phyloP scores from a whole-genome alignment of 2,113 vertebrate genomes.

The Amphiprion percula region DNA sequence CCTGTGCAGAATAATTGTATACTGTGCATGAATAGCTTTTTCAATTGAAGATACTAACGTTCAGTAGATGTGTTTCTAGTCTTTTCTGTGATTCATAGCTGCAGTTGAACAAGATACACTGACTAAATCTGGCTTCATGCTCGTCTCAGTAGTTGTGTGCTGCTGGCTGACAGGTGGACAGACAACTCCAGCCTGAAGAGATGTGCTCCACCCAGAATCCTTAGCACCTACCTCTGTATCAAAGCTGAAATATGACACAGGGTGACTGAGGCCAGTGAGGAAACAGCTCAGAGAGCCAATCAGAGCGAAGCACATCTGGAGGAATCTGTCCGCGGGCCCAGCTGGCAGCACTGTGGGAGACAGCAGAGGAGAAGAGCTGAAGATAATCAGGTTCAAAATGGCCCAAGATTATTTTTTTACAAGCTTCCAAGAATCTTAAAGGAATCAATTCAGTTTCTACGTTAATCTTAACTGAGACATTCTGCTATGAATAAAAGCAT shows the following conservation, averaged over 20 bases:
- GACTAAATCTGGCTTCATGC: neutral
- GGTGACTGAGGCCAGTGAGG: constrained; percentile 30
- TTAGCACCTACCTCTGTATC: constrained; percentile 40
- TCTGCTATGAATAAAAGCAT: neutral
- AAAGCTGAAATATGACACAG: constrained; percentile 60
- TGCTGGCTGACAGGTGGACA: constrained; percentile 49
- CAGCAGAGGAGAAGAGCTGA: constrained; percentile 28
- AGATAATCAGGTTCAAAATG: constrained; percentile 63
- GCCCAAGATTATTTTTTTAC: constrained; percentile 7
- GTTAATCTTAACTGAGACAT: too few relatives aligned
- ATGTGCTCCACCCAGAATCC: constrained; percentile 43
- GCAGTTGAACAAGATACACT: neutral
- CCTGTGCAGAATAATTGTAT: neutral
- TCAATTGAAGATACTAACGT: neutral
- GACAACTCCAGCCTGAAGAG: constrained; percentile 17
- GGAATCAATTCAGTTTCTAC: neutral
- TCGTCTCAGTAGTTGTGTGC: neutral
- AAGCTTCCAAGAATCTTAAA: neutral
- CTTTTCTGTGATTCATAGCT: neutral
- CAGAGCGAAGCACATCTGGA: constrained; percentile 68
- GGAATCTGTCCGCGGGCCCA: constrained; percentile 53
- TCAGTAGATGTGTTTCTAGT: neutral
- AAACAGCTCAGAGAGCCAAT: constrained; percentile 56
- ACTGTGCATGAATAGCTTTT: neutral
- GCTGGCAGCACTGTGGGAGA: constrained; percentile 49